phyloP scores from a whole-genome alignment of 2,797 vertebrate species.

The Trematomus bernacchii region DNA sequence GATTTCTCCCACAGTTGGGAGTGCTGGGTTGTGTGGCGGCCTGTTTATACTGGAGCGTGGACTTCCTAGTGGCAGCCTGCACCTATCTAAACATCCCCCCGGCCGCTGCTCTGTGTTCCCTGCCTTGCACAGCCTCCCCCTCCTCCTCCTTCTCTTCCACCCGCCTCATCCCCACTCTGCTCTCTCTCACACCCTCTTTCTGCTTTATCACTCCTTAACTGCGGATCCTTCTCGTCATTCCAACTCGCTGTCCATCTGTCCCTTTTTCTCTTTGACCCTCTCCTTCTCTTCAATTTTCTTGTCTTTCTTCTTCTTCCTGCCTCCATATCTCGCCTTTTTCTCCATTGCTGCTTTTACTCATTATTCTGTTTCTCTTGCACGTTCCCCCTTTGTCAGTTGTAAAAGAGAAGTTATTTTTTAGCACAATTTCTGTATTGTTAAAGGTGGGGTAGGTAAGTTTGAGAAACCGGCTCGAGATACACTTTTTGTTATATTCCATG shows the following conservation, averaged over 20 bases:
- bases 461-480: no score
- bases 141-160: conserved; percentile 32
- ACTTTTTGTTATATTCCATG: no score
- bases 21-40: conserved; percentile 87
- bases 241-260: conserved; percentile 19
- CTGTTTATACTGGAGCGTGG: conserved; percentile 90
- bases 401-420: not conserved
- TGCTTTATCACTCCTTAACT: conserved; percentile 57
- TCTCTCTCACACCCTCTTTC: conserved; percentile 71
- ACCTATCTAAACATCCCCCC: conserved; percentile 91
- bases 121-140: conserved; percentile 73
- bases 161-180: conserved; percentile 58
- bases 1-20: conserved; percentile 90
- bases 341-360: conserved; percentile 32
- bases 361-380: conserved; percentile 37
- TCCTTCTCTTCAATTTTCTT: conserved; percentile 26
- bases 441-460: no score
- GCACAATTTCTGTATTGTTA: not conserved
- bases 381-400: conserved; percentile 24
- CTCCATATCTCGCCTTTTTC: conserved; percentile 21
- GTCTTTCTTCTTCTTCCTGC: not conserved
- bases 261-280: conserved; percentile 10
- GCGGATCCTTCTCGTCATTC: conserved; percentile 38
- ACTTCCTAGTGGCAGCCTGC: conserved; percentile 92
- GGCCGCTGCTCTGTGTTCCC: conserved; percentile 85